Conservation (phyloP, 2,888 invertebrate genomes). For the Bursaphelenchus okinawaensis region DNA sequence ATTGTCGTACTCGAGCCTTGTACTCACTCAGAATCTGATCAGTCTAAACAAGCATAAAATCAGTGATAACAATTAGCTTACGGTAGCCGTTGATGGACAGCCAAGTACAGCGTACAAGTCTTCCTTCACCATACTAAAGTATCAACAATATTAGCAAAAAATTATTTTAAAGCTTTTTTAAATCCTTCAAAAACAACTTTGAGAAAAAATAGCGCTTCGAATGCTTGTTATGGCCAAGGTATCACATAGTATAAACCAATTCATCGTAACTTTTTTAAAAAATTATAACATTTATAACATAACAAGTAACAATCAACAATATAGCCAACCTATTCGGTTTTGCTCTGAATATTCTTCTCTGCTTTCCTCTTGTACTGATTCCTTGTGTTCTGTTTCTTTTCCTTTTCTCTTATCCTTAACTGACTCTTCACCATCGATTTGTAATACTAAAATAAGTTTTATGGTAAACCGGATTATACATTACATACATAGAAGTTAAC, state of each 20-base stretch:
- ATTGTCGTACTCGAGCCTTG: slow-evolving; percentile 32
- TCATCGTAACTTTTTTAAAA: too few relatives aligned
- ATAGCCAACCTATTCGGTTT: neutral
- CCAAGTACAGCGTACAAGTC: slow-evolving; percentile 17
- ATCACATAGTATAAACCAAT: too few relatives aligned
- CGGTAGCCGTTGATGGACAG: slow-evolving; percentile 14
- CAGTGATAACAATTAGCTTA: slow-evolving; percentile 2
- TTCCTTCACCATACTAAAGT: neutral
- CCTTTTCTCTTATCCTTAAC: neutral
- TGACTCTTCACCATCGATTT: neutral
- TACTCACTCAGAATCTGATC: slow-evolving; percentile 46
- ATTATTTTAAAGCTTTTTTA: too few relatives aligned
- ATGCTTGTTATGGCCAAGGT: neutral
- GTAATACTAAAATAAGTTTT: neutral
- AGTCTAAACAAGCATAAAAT: slow-evolving; percentile 26
- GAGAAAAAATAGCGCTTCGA: neutral
- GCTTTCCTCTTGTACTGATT: too few relatives aligned
- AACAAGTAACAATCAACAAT: neutral
- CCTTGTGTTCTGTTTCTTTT: neutral
- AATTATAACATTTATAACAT: too few relatives aligned
- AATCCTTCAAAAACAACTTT: neutral
- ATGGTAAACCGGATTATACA: neutral
- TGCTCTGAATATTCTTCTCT: neutral
- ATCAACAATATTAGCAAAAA: neutral
- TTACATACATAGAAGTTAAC: neutral